These are phyloP conservation scores for Melanerpes aurifrons DNA, from an alignment of 2,113 vertebrate species.

Conservation along the genomic window DNA sequence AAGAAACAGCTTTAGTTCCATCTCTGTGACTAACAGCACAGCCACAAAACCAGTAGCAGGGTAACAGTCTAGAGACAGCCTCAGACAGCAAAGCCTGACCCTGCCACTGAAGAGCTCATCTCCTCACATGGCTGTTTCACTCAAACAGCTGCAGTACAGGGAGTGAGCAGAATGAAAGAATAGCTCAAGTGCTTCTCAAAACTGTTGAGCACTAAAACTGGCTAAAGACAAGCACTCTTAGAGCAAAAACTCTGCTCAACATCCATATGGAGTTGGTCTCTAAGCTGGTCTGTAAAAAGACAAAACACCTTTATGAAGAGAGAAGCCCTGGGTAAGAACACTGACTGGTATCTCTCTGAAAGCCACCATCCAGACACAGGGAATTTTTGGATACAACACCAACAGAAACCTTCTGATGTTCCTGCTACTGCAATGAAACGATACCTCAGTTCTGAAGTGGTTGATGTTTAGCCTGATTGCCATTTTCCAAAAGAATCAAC, in stretches of 20 bases:
- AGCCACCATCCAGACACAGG: accelerated
- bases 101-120: neutral
- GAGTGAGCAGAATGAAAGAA: neutral
- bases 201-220: neutral
- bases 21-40: neutral
- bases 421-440: neutral
- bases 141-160: neutral
- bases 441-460: neutral
- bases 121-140: neutral
- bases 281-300: neutral
- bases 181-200: neutral
- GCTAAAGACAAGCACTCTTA: neutral
- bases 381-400: neutral
- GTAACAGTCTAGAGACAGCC: neutral
- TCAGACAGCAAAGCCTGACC: neutral
- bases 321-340: neutral
- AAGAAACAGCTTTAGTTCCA: neutral
- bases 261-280: neutral
- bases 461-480: neutral
- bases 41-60: neutral
- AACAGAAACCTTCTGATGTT: neutral
- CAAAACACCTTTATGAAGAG: neutral
- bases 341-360: neutral
- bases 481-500: neutral
- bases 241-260: neutral